These are phyloP conservation scores for Dendrocincla tyrannina DNA, from an alignment of 2,797 vertebrate genomes.

Conservation along the genomic window DNA sequence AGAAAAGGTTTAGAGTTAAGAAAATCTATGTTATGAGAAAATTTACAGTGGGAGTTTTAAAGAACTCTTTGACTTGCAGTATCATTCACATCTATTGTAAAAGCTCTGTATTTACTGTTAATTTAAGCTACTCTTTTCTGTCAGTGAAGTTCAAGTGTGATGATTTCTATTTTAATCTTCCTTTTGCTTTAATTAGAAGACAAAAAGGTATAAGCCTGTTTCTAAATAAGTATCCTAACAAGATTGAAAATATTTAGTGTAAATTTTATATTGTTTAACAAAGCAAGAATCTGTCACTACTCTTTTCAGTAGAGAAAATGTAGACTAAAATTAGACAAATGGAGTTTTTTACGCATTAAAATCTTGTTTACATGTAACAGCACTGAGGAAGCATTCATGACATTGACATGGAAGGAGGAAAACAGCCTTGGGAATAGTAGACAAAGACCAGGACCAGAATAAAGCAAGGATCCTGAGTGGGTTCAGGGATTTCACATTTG, in stretches of 20 bases:
- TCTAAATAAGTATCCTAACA: constrained; percentile 27
- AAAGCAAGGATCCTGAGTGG: background rate
- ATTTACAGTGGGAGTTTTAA: constrained; percentile 51
- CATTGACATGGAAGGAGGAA: background rate
- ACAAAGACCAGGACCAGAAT: background rate
- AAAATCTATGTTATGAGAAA: constrained; percentile 28
- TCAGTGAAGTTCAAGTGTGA: constrained; percentile 37
- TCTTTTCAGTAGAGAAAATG: constrained; percentile 41
- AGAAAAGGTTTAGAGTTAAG: constrained; percentile 20
- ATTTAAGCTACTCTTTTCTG: constrained; percentile 40
- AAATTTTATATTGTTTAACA: constrained; percentile 27
- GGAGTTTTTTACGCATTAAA: background rate
- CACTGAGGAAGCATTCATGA: background rate
- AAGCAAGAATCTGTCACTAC: constrained; percentile 13
- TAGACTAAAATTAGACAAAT: constrained; percentile 11
- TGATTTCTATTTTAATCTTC: constrained; percentile 48
- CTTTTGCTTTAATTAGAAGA: constrained; percentile 55
- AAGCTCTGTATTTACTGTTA: constrained; percentile 30
- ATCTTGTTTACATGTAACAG: background rate
- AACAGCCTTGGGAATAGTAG: background rate
- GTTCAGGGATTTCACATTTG: background rate
- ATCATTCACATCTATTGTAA: constrained; percentile 44
- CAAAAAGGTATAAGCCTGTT: constrained; percentile 47
- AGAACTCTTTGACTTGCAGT: constrained; percentile 38
- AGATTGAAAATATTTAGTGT: constrained; percentile 45